Evolutionary conservation across 2,113 vertebrate species (phyloP).

Genomic region (Capra hircus): DNA sequence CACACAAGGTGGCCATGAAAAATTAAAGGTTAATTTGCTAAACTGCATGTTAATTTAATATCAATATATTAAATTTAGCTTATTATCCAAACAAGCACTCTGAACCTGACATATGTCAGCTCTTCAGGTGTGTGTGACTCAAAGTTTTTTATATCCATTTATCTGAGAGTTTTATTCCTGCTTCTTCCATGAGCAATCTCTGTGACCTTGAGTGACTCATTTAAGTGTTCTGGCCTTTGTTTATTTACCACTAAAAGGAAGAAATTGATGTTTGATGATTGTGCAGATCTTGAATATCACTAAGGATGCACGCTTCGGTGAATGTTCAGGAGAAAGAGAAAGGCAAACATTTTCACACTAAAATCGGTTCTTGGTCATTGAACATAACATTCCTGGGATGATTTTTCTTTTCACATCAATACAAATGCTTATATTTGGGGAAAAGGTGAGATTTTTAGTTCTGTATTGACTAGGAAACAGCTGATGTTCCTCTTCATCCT

Average conservation of each 20-base stretch:
- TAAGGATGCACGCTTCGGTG: not conserved
- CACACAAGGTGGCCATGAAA: not conserved
- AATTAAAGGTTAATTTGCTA: not conserved
- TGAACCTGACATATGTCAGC: not conserved
- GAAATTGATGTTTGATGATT: not conserved
- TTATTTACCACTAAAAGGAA: not conserved
- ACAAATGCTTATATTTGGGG: not conserved
- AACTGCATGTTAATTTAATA: not conserved
- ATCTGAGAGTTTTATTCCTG: not conserved
- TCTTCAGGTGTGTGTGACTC: not conserved
- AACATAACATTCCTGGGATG: not conserved
- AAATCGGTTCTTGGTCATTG: not conserved
- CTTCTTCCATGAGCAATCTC: not conserved
- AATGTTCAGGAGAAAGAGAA: not conserved
- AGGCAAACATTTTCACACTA: not conserved
- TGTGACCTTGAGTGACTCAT: not conserved
- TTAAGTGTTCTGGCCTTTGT: not conserved
- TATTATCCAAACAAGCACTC: not conserved
- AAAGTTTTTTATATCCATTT: not conserved
- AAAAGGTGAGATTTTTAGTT: not conserved
- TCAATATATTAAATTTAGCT: not conserved
- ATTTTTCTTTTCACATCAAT: not conserved
- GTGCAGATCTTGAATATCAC: not conserved
- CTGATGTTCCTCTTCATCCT: not conserved
- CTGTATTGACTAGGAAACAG: not conserved